These are phyloP conservation scores for Drusus annulatus DNA, from an alignment of 1,140 invertebrate genomes.

Conservation along the genomic window DNA sequence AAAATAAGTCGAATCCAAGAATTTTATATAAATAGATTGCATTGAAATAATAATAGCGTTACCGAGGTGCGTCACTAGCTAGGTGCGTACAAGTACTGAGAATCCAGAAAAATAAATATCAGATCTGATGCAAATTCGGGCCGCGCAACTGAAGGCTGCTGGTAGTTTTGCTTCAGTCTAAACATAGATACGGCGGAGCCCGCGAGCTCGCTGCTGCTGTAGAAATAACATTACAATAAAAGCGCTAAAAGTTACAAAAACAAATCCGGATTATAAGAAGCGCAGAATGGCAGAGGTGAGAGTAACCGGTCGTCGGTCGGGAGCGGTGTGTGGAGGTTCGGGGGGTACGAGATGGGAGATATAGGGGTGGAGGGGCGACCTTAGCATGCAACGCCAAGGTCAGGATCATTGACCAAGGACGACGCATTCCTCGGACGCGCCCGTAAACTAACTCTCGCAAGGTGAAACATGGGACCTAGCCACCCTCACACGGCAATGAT, in stretches of 20 bases:
- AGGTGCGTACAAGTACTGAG: too few species aligned
- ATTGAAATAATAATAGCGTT: too few species aligned
- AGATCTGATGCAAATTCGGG: too few species aligned
- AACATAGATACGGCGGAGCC: background rate
- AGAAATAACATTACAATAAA: constrained; percentile 17
- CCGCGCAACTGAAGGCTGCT: too few species aligned
- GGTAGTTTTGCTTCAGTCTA: background rate
- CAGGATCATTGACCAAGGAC: constrained; percentile 58
- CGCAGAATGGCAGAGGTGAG: background rate
- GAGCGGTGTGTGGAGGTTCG: background rate
- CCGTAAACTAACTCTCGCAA: background rate
- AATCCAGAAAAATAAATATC: too few species aligned
- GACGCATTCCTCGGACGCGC: constrained; percentile 36
- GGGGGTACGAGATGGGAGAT: background rate
- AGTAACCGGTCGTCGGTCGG: background rate
- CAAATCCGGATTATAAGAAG: constrained; percentile 30
- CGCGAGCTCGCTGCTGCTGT: background rate
- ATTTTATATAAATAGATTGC: too few species aligned
- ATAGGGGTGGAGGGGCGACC: constrained; percentile 44
- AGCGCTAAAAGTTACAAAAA: background rate
- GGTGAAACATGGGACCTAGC: too few species aligned
- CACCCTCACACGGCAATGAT: too few species aligned
- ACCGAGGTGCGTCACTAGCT: too few species aligned
- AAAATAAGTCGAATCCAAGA: too few species aligned
- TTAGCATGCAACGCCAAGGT: constrained; percentile 54